Percentiles rank a stretch among this genome's conserved stretches.
Conservation (phyloP, 2,113 vertebrate species). For the Lasiurus borealis region DNA sequence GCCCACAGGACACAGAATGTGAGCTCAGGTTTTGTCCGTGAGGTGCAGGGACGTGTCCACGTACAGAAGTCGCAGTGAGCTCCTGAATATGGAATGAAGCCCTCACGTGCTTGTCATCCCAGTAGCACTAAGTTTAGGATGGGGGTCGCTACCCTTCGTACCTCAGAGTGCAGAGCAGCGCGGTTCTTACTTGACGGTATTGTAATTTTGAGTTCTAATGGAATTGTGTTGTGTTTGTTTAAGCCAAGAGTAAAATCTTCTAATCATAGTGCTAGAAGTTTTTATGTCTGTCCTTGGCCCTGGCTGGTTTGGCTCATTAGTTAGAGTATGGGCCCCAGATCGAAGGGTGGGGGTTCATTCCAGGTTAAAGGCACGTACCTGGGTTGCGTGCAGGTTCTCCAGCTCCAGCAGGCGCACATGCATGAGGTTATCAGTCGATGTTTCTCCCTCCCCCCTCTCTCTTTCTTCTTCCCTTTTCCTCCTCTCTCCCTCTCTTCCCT, state of each 20-base stretch:
- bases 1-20: fast-evolving
- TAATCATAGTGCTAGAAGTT: neutral
- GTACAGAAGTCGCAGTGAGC: fast-evolving
- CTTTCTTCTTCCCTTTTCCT: too few species aligned
- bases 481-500: too few species aligned
- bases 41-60: fast-evolving
- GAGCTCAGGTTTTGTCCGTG: fast-evolving
- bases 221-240: neutral
- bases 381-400: too few species aligned
- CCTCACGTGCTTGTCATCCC: fast-evolving
- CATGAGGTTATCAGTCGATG: too few species aligned
- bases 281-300: too few species aligned
- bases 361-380: too few species aligned
- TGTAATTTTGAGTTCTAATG: neutral
- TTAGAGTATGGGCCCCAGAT: too few species aligned
- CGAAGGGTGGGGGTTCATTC: too few species aligned
- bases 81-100: fast-evolving
- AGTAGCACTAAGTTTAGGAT: fast-evolving
- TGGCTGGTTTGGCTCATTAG: too few species aligned
- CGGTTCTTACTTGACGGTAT: neutral
- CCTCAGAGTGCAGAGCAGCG: neutral
- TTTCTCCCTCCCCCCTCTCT: too few species aligned
- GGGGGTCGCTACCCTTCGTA: fast-evolving
- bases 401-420: too few species aligned
- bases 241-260: neutral